Conservation (phyloP, 2,113 vertebrate species). For the Mola mola region DNA sequence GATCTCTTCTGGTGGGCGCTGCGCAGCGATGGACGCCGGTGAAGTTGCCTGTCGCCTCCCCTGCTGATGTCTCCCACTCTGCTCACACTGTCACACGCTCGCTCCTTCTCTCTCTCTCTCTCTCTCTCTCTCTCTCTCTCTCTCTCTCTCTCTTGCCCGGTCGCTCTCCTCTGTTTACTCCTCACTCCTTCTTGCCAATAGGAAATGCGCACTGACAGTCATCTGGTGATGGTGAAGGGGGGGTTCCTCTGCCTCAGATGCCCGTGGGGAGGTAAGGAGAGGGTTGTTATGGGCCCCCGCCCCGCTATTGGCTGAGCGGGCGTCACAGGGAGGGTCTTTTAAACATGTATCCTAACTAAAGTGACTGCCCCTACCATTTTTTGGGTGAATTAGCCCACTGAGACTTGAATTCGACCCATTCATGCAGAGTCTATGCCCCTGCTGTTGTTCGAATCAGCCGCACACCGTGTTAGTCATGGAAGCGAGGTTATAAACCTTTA, state of each 20-base stretch:
- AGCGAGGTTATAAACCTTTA: no score
- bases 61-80: slow-evolving; percentile 42
- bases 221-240: slow-evolving; percentile 62
- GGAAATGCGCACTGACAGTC: slow-evolving; percentile 76
- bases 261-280: slow-evolving; percentile 6
- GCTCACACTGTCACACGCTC: slow-evolving; percentile 35
- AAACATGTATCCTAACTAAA: slow-evolving; percentile 49
- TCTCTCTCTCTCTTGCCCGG: slow-evolving; percentile 24
- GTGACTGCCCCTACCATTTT: slow-evolving; percentile 31
- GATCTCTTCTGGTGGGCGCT: slow-evolving; percentile 45
- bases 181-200: slow-evolving; percentile 61
- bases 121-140: neutral
- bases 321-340: slow-evolving; percentile 48
- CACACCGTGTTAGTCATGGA: no score
- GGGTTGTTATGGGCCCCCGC: slow-evolving; percentile 51
- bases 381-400: neutral
- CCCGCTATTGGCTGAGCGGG: slow-evolving; percentile 73
- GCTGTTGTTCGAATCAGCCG: no score
- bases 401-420: neutral
- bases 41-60: slow-evolving; percentile 61
- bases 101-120: slow-evolving; percentile 16
- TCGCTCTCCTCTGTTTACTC: slow-evolving; percentile 48
- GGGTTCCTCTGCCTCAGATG: slow-evolving; percentile 57
- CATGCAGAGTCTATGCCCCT: neutral
- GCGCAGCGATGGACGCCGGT: slow-evolving; percentile 55